Percentiles rank a stretch among this genome's conserved stretches.
Evolutionary conservation across 2,888 invertebrate species (phyloP).

Genomic region (Amorpha juglandis): DNA sequence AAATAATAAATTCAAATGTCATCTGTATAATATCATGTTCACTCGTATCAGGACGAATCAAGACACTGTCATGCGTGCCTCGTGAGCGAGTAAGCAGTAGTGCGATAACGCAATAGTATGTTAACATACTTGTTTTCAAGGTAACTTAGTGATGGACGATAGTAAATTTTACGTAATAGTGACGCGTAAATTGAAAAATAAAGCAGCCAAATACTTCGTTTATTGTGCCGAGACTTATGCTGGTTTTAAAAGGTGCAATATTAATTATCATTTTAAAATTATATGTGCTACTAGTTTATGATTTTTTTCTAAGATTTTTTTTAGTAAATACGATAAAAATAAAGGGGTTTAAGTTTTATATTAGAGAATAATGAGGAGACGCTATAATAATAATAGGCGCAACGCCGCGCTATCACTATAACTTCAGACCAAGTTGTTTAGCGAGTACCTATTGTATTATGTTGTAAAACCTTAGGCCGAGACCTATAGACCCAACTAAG

Average conservation of each 20-base stretch:
- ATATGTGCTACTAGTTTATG: too few species aligned
- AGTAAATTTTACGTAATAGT: constrained; percentile 23
- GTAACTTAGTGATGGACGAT: constrained; percentile 33
- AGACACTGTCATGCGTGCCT: constrained; percentile 33
- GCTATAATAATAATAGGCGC: too few species aligned
- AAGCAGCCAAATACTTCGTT: background rate
- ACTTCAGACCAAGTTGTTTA: too few species aligned
- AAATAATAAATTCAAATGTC: background rate
- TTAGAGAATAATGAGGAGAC: too few species aligned
- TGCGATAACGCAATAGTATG: constrained; percentile 50
- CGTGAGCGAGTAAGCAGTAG: constrained; percentile 35
- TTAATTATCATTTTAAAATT: too few species aligned
- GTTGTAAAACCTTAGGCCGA: too few species aligned
- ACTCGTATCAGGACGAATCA: constrained; percentile 9
- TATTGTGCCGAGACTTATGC: background rate
- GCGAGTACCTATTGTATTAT: too few species aligned
- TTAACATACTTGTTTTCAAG: constrained; percentile 46
- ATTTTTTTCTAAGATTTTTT: too few species aligned
- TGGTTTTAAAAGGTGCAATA: background rate
- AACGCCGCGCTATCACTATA: too few species aligned
- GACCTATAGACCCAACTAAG: too few species aligned
- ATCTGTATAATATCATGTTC: background rate
- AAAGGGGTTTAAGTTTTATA: too few species aligned
- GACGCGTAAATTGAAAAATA: constrained; percentile 31
- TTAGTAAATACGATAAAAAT: too few species aligned